Percentiles rank a stretch among this genome's conserved stretches.
Conservation (phyloP, 30 jellyfish, hydroid and myxozoan genomes). For the Catostylus mosaicus region DNA sequence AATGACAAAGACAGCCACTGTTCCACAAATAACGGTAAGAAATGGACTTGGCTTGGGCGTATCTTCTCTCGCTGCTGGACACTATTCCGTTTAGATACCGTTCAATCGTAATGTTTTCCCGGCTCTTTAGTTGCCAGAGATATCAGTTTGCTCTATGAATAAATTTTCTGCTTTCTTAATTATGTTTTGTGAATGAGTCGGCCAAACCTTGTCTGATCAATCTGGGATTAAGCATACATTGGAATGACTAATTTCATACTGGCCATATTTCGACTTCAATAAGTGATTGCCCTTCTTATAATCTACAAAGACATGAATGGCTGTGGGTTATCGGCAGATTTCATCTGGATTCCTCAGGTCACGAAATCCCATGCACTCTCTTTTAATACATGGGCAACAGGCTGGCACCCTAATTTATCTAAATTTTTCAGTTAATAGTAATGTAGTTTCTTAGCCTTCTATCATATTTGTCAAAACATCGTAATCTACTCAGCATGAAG, state of each 20-base stretch:
- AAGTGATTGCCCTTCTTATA: neutral
- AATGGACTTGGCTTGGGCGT: too few relatives aligned
- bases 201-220: neutral
- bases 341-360: constrained; percentile 4
- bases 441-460: constrained; percentile 5
- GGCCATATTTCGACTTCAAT: neutral
- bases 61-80: too few relatives aligned
- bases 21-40: too few relatives aligned
- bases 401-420: constrained; percentile 2
- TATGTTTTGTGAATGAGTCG: neutral
- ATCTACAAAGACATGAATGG: constrained; percentile 7
- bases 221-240: constrained; percentile 1
- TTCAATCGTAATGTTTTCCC: too few relatives aligned
- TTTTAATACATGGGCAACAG: neutral
- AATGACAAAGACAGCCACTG: too few relatives aligned
- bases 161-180: neutral
- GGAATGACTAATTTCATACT: neutral
- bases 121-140: too few relatives aligned
- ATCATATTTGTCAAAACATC: constrained; percentile 12
- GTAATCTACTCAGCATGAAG: constrained; percentile 8
- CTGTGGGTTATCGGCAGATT: constrained; percentile 12
- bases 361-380: neutral
- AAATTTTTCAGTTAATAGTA: neutral
- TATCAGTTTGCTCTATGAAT: too few relatives aligned
- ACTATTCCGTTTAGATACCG: too few relatives aligned